Evolutionary conservation across 2,113 vertebrate species (phyloP).

Genomic region (Corynorhinus townsendii): DNA sequence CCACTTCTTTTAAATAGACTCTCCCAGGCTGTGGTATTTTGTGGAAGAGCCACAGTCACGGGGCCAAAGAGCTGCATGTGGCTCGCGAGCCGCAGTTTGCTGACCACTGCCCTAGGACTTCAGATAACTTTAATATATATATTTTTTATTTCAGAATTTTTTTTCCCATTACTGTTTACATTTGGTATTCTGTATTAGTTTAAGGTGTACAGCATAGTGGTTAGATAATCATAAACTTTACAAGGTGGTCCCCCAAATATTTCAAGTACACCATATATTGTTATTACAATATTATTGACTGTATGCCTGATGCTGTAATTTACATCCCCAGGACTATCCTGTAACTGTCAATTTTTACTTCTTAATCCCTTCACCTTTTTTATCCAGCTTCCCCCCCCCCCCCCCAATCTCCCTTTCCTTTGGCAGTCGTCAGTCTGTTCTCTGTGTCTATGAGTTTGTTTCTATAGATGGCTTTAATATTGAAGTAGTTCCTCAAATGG

Average conservation of each 20-base stretch:
- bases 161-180: not conserved
- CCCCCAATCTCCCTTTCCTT: not conserved
- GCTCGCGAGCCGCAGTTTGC: too few species aligned
- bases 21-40: too few species aligned
- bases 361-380: not conserved
- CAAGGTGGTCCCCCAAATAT: not conserved
- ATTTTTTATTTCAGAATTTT: not conserved
- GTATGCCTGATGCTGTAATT: not conserved
- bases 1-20: too few species aligned
- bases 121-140: not conserved
- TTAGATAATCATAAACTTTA: not conserved
- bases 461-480: not conserved
- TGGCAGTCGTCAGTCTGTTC: not conserved
- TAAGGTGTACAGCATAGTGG: not conserved
- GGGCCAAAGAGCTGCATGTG: too few species aligned
- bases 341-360: not conserved
- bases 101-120: not conserved
- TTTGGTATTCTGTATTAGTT: not conserved
- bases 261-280: not conserved
- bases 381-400: not conserved
- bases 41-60: too few species aligned
- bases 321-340: not conserved
- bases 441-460: not conserved
- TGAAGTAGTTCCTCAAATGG: constrained; percentile 4
- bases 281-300: not conserved